Evolutionary conservation across 2,113 vertebrate genomes (phyloP).

Genomic region (Pachycephala philippinensis): DNA sequence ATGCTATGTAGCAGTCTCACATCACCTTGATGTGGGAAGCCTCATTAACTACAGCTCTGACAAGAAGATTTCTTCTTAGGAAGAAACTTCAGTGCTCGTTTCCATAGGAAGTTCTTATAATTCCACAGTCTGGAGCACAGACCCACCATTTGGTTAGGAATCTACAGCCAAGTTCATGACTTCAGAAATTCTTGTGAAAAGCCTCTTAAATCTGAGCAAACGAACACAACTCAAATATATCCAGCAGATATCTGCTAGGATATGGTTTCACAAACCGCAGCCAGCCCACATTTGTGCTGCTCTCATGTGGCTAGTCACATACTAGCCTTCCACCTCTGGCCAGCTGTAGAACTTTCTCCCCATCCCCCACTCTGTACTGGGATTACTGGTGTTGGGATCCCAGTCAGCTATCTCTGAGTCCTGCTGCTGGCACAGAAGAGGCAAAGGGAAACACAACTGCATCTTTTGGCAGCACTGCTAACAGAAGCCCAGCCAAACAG

Average conservation of each 20-base stretch:
- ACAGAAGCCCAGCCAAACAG: neutral
- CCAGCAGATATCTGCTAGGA: neutral
- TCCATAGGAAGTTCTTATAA: neutral
- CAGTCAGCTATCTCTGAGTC: neutral
- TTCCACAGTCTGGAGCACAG: slow-evolving; percentile 7
- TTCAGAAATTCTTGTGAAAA: neutral
- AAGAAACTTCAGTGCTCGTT: neutral
- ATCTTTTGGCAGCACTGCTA: neutral
- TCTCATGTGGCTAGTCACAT: neutral
- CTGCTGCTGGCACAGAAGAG: neutral
- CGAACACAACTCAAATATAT: neutral
- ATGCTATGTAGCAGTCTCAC: neutral
- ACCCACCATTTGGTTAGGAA: neutral
- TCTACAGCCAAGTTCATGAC: neutral
- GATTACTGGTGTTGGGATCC: neutral
- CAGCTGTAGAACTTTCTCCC: neutral
- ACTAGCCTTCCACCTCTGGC: neutral
- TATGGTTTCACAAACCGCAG: neutral
- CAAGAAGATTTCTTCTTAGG: neutral
- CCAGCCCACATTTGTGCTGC: neutral
- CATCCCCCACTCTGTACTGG: neutral
- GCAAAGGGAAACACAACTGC: neutral
- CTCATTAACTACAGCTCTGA: neutral
- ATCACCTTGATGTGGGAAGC: neutral
- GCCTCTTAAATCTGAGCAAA: neutral